Percentiles rank a stretch among this genome's conserved stretches.
These are phyloP conservation scores for Aradus depressus DNA, from an alignment of 2,888 invertebrate genomes.

Conservation along the genomic window DNA sequence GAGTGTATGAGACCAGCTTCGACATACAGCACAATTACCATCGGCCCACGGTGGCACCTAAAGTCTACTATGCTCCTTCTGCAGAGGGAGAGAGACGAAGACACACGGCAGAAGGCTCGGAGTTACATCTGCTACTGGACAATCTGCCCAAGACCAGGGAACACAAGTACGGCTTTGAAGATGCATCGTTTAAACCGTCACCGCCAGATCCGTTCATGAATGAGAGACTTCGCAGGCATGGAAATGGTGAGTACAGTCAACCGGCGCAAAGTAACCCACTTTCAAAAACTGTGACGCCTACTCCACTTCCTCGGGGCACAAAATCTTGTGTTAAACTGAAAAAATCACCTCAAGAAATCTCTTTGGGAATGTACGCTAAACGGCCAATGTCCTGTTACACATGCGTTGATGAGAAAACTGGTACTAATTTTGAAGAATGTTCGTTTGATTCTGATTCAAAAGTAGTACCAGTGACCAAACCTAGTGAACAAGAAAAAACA, in stretches of 20 bases:
- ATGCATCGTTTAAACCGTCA: constrained; percentile 9
- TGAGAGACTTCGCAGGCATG: background rate
- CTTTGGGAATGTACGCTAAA: constrained; percentile 8
- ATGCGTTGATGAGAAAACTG: constrained; percentile 62
- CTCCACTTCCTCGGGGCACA: constrained; percentile 10
- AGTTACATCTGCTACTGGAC: too few relatives aligned
- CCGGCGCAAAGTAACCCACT: constrained; percentile 13
- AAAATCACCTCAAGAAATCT: constrained; percentile 7
- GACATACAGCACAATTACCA: background rate
- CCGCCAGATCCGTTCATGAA: constrained; percentile 17
- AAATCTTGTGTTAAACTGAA: constrained; percentile 16
- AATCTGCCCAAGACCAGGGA: too few relatives aligned
- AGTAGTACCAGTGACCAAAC: constrained; percentile 35
- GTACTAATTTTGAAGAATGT: constrained; percentile 69
- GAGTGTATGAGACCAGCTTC: background rate
- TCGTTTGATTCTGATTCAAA: constrained; percentile 61
- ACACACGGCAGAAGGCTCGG: too few relatives aligned
- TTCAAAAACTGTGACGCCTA: background rate
- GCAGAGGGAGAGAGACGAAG: too few relatives aligned
- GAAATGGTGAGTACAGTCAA: constrained; percentile 10
- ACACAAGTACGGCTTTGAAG: too few relatives aligned
- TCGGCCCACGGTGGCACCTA: background rate
- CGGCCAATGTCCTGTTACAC: constrained; percentile 44
- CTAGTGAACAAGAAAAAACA: constrained; percentile 23
- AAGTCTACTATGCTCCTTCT: constrained; percentile 4